Conservation (phyloP, 2,113 vertebrate genomes). For the Mastomys natalensis region DNA sequence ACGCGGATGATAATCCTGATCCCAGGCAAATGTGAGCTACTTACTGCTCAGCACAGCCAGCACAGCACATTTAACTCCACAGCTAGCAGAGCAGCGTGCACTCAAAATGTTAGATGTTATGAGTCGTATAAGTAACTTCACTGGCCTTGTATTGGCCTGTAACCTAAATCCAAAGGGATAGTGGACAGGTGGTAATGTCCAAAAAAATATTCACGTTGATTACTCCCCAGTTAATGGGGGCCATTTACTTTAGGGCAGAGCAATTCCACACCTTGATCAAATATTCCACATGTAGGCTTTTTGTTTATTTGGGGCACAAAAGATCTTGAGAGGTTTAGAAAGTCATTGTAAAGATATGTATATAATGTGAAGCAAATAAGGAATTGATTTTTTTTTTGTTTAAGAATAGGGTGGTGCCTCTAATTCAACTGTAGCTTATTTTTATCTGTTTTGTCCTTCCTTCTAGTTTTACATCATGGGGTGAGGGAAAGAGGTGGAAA, state of each 20-base stretch:
- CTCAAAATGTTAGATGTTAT: slow-evolving; percentile 30
- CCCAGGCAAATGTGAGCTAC: slow-evolving; percentile 2
- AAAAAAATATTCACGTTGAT: not conserved
- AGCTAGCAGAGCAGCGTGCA: not conserved
- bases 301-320: not conserved
- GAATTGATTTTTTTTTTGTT: slow-evolving; percentile 19
- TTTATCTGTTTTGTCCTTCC: slow-evolving; percentile 13
- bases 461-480: slow-evolving; percentile 56
- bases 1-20: not conserved
- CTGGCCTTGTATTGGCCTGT: slow-evolving; percentile 20
- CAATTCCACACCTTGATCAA: not conserved
- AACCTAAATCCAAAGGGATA: slow-evolving; percentile 19
- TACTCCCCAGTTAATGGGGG: not conserved
- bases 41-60: not conserved
- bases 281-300: not conserved
- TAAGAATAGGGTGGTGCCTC: slow-evolving; percentile 18
- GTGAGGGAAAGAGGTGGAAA: slow-evolving; percentile 47
- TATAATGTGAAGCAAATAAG: not conserved
- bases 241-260: not conserved
- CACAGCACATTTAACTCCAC: not conserved
- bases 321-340: not conserved
- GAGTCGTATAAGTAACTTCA: not conserved
- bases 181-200: not conserved
- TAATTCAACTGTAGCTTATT: slow-evolving; percentile 39
- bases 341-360: slow-evolving; percentile 23